These are phyloP conservation scores for Tupaia chinensis DNA, from an alignment of 2,113 vertebrate species.

Conservation along the genomic window DNA sequence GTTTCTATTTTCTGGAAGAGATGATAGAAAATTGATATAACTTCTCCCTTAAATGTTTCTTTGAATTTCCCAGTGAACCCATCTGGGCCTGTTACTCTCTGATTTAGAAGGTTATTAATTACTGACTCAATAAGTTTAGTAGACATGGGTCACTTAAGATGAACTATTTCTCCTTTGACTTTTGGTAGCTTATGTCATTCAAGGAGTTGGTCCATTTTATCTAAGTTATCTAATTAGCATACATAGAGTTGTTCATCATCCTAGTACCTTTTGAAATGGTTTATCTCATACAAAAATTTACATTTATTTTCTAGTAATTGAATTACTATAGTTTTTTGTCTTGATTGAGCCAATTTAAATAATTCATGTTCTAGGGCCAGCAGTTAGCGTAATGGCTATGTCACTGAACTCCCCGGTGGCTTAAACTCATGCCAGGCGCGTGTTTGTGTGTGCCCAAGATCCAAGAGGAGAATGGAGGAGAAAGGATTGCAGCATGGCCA, in stretches of 20 bases:
- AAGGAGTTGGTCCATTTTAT: not conserved
- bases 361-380: not conserved
- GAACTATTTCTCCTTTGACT: not conserved
- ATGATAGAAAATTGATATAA: not conserved
- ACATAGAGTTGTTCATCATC: not conserved
- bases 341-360: not conserved
- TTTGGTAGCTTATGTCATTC: not conserved
- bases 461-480: no score
- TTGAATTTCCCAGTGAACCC: not conserved
- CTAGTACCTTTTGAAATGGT: not conserved
- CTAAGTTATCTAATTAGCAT: not conserved
- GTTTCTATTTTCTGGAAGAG: not conserved
- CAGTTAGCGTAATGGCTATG: no score
- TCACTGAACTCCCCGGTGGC: no score
- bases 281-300: not conserved
- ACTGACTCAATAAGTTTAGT: not conserved
- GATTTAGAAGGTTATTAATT: not conserved
- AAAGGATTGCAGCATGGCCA: no score
- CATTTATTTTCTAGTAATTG: not conserved
- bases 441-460: no score
- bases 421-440: no score
- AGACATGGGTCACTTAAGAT: not conserved
- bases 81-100: not conserved
- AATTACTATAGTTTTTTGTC: not conserved
- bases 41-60: conserved; percentile 4